These are phyloP conservation scores for Eurystomus glaucurus DNA, from an alignment of 2,797 vertebrate genomes.

Conservation along the genomic window DNA sequence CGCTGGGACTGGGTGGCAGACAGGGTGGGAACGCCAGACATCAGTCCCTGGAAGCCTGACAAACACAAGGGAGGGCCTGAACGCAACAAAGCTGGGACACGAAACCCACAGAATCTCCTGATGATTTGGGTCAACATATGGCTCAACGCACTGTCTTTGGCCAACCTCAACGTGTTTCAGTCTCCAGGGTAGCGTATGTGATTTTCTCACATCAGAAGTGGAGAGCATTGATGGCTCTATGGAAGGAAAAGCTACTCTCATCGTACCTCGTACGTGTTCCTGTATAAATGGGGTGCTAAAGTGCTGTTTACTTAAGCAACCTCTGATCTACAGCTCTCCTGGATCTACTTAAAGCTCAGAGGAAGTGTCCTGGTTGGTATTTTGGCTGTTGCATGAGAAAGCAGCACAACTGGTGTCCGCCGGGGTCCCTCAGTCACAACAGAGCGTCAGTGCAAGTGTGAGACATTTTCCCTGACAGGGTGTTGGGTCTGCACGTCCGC, in stretches of 20 bases:
- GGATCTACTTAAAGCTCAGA: background rate
- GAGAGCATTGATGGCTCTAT: background rate
- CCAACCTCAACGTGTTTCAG: background rate
- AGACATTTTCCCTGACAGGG: conserved; percentile 26
- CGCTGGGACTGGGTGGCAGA: conserved; percentile 62
- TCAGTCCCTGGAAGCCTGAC: conserved; percentile 70
- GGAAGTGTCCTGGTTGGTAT: background rate
- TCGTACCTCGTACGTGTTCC: accelerated
- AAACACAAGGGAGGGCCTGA: conserved; percentile 59
- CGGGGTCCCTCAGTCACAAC: background rate
- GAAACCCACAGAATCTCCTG: conserved; percentile 49
- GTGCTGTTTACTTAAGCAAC: background rate
- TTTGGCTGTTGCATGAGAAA: background rate
- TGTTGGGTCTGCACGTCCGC: background rate
- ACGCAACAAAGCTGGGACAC: conserved; percentile 42
- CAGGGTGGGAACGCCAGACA: conserved; percentile 73
- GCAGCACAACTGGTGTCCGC: background rate
- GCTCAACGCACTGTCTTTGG: background rate
- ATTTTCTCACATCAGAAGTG: conserved; percentile 12
- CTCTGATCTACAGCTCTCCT: background rate
- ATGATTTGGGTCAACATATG: conserved; percentile 71
- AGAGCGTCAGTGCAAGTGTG: background rate
- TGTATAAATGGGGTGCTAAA: background rate
- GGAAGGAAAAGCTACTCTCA: background rate
- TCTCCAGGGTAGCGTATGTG: background rate